These are phyloP conservation scores for Gandaritis pyraliata DNA, from an alignment of 2,888 invertebrate genomes.

Conservation along the genomic window DNA sequence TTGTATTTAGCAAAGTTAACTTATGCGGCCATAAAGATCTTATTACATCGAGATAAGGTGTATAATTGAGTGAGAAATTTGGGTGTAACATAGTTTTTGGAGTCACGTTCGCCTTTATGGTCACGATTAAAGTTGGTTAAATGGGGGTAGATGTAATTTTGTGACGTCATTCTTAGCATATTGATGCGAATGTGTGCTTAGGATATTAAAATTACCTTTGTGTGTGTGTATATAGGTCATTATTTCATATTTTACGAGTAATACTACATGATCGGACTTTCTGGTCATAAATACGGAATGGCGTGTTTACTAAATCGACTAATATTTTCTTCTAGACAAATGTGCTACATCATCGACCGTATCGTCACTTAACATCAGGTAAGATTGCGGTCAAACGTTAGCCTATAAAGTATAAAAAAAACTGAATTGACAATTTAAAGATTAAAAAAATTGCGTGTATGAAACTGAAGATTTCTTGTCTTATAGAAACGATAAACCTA, in stretches of 20 bases:
- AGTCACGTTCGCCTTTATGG: slow-evolving; percentile 59
- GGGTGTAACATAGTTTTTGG: slow-evolving; percentile 43
- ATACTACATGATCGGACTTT: neutral
- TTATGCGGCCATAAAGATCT: slow-evolving; percentile 37
- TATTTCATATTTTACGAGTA: slow-evolving; percentile 1
- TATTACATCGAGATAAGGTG: slow-evolving; percentile 40
- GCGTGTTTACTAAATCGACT: too few relatives aligned
- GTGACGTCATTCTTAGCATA: slow-evolving; percentile 57
- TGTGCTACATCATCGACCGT: too few relatives aligned
- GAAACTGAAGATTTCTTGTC: too few relatives aligned
- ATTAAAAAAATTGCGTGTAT: too few relatives aligned
- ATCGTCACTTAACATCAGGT: too few relatives aligned
- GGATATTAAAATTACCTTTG: slow-evolving; percentile 26
- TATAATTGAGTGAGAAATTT: slow-evolving; percentile 42
- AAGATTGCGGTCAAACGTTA: too few relatives aligned
- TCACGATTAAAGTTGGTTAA: slow-evolving; percentile 59
- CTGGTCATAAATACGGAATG: too few relatives aligned
- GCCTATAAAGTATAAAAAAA: too few relatives aligned
- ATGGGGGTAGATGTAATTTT: slow-evolving; percentile 58
- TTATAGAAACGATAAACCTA: neutral
- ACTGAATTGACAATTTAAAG: too few relatives aligned
- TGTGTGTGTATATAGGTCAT: slow-evolving; percentile 10
- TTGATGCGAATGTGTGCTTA: slow-evolving; percentile 46
- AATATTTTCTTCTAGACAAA: too few relatives aligned
- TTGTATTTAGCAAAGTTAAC: slow-evolving; percentile 43